These are phyloP conservation scores for Sisyra terminalis DNA, from an alignment of 2,888 invertebrate genomes.

Conservation along the genomic window DNA sequence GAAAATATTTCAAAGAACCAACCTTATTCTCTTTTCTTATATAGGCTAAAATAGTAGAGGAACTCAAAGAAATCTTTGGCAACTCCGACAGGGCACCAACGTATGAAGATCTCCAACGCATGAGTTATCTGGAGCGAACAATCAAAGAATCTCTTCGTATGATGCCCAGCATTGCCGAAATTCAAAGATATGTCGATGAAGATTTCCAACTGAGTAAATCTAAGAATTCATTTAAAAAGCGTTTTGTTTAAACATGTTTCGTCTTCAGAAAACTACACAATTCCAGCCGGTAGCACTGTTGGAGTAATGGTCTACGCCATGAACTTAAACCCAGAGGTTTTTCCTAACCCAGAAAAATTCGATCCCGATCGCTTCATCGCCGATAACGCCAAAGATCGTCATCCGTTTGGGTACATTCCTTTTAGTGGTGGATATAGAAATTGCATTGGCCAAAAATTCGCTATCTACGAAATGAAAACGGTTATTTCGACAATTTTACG, in stretches of 20 bases:
- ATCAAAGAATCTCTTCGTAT: slow-evolving; percentile 3
- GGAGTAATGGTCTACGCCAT: slow-evolving; percentile 8
- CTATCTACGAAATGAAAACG: slow-evolving; percentile 2
- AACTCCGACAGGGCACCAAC: background rate
- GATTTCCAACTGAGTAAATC: background rate
- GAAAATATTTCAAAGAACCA: no score
- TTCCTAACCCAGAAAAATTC: slow-evolving; percentile 27
- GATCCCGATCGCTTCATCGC: slow-evolving; percentile 28
- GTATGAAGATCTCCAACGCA: slow-evolving; percentile 1
- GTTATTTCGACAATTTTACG: background rate
- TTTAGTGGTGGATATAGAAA: slow-evolving; percentile 21
- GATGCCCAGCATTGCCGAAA: background rate
- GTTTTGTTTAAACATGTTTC: background rate
- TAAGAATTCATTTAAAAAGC: background rate
- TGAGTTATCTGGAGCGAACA: slow-evolving; percentile 2
- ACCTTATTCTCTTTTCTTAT: background rate
- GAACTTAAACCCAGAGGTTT: slow-evolving; percentile 24
- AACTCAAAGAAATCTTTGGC: slow-evolving; percentile 3
- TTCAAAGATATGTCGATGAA: background rate
- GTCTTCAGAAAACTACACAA: background rate
- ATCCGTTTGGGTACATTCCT: slow-evolving; percentile 21
- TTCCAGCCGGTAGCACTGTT: background rate
- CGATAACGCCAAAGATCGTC: slow-evolving; percentile 21
- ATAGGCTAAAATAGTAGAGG: slow-evolving; percentile 1
- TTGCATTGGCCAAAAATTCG: slow-evolving; percentile 15